These are phyloP conservation scores for Thomomys bottae DNA, from an alignment of 2,113 vertebrate species.

Conservation along the genomic window DNA sequence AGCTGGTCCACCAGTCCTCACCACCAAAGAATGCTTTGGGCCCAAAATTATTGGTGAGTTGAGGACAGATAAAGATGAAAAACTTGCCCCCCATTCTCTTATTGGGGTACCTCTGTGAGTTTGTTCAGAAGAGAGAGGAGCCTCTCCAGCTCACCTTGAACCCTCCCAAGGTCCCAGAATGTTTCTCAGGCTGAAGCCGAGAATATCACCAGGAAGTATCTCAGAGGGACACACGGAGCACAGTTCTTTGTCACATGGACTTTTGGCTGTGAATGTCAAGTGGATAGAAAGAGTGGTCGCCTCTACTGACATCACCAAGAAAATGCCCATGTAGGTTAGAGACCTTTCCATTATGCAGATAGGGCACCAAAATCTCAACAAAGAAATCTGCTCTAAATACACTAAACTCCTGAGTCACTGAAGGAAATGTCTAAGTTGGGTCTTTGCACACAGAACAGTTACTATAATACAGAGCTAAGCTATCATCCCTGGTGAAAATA, in stretches of 20 bases:
- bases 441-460: constrained; percentile 22
- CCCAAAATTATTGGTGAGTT: not conserved
- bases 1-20: not conserved
- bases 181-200: not conserved
- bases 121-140: constrained; percentile 64
- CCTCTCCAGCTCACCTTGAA: constrained; percentile 51
- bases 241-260: not conserved
- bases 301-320: not conserved
- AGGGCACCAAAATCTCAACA: not conserved
- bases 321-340: not conserved
- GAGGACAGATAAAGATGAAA: not conserved
- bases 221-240: not conserved
- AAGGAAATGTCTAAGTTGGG: constrained; percentile 17
- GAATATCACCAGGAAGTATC: not conserved
- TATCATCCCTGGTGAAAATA: not conserved
- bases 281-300: not conserved
- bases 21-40: not conserved
- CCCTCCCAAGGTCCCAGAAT: not conserved
- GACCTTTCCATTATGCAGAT: not conserved
- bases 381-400: not conserved
- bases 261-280: not conserved
- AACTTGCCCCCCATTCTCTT: not conserved
- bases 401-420: not conserved
- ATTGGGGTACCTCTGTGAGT: not conserved
- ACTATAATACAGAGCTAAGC: constrained; percentile 2